phyloP scores from a whole-genome alignment of 2,888 invertebrate species.

The Drosophila kambysellisi region DNA sequence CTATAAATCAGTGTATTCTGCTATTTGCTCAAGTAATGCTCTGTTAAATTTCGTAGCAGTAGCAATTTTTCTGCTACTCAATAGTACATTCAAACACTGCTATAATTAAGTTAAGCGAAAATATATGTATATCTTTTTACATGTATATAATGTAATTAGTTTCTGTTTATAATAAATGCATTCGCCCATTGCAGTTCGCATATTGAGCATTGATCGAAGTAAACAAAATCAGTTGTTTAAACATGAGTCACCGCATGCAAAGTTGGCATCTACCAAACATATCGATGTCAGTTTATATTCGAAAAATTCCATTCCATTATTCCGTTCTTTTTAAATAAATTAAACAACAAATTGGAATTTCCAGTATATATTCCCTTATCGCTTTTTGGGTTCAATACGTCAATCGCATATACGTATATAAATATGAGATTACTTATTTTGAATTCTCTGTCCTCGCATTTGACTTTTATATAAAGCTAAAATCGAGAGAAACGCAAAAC shows the following conservation, averaged over 20 bases:
- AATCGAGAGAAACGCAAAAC: background rate
- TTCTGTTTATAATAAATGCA: conserved; percentile 33
- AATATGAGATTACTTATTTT: background rate
- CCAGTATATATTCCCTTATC: conserved; percentile 29
- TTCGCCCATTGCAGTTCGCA: background rate
- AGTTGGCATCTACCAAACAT: background rate
- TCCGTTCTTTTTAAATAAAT: background rate
- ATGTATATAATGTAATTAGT: background rate
- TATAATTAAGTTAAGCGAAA: background rate
- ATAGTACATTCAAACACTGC: background rate
- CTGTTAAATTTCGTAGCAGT: background rate
- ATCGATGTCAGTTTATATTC: conserved; percentile 10
- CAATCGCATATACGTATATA: conserved; percentile 8
- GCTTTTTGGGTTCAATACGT: conserved; percentile 18
- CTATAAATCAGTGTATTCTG: background rate
- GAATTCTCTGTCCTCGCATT: background rate
- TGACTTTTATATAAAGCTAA: background rate
- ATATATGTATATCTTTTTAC: too few relatives aligned
- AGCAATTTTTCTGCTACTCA: background rate
- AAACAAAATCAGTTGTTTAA: background rate
- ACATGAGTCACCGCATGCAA: conserved; percentile 29
- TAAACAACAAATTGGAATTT: background rate
- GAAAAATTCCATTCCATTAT: background rate
- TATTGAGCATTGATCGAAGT: background rate
- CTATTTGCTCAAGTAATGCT: background rate